Base-by-base conservation (phyloP, 92 coral and sea anemone genomes). In the Virgularia gustaviana region DNA sequence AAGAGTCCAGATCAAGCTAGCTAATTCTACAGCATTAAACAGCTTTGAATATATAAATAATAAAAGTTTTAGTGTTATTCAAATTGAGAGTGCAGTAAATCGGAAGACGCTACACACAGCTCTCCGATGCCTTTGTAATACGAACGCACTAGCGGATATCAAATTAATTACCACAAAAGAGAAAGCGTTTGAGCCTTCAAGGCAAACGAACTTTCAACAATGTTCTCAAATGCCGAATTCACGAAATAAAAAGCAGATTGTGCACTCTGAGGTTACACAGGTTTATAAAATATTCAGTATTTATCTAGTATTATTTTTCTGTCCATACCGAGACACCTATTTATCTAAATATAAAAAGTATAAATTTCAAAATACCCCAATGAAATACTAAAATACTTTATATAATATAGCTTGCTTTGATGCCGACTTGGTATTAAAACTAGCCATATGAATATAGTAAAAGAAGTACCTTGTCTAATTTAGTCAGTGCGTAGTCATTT, bases 331-430 rank as follows among this genome's bases (percentile, higher is more conserved):
- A 20, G 31, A 27, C 25, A 12, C 4, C 25, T 55, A 16, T 63
- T 33, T 44, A 29, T 31, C 23, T 47, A 33, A 47, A 28, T 47
- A 67, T 45, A 49, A 68, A 68, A 51, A 45, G 60, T 47, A 68
- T 47, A 68, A 68, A 68, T 68, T 49, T 68, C 75, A 68, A 68
- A 65, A 68, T 68, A 49, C 36, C n/a, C n/a, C n/a, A n/a, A n/a
- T n/a, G n/a, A n/a, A n/a, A n/a, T n/a, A n/a, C n/a, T n/a, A n/a
- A n/a, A n/a, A n/a, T n/a, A n/a, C n/a, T n/a, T n/a, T n/a, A n/a
- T n/a, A n/a, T n/a, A n/a, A n/a, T n/a, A n/a, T n/a, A n/a, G n/a
- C n/a, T n/a, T n/a, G n/a, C n/a, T n/a, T n/a, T n/a, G n/a, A n/a
- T n/a, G n/a, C n/a, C n/a, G n/a, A n/a, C n/a, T n/a, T n/a, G n/a